Conservation (phyloP, 2,888 invertebrate genomes). For the Catotricha subobsoleta region DNA sequence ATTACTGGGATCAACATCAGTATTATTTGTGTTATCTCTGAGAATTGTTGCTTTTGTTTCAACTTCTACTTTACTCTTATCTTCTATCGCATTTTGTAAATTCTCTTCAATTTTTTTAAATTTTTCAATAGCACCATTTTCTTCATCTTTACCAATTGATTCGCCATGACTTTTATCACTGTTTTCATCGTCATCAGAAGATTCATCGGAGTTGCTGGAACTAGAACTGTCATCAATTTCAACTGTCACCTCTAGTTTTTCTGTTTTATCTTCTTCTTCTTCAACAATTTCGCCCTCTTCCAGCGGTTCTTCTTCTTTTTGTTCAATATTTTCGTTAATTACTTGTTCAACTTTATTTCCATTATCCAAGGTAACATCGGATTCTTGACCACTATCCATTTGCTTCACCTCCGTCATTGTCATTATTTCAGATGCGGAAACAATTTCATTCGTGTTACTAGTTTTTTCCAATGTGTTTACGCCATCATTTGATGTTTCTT, state of each 20-base stretch:
- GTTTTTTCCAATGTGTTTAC: too few species aligned
- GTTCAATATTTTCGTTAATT: conserved; percentile 2
- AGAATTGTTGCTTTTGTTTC: conserved; percentile 6
- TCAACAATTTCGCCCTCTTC: conserved; percentile 12
- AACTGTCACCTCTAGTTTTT: conserved; percentile 2
- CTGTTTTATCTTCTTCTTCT: conserved; percentile 6
- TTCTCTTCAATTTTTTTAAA: not conserved
- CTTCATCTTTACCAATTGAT: not conserved
- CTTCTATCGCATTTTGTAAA: conserved; percentile 18
- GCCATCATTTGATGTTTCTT: conserved; percentile 18
- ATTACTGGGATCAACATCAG: not conserved
- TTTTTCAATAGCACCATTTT: not conserved
- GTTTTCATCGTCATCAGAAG: not conserved
- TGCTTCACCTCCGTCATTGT: not conserved
- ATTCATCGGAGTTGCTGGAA: not conserved
- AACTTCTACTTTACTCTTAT: conserved; percentile 1
- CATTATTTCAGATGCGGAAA: conserved; percentile 15
- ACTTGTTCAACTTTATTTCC: too few species aligned
- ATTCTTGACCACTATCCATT: conserved; percentile 2
- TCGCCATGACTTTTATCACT: not conserved
- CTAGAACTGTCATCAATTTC: not conserved
- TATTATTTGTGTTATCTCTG: conserved; percentile 6
- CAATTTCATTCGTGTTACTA: conserved; percentile 28
- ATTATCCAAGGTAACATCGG: too few species aligned
- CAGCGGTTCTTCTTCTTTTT: conserved; percentile 6